Percentiles rank a stretch among this genome's conserved stretches.
These are phyloP conservation scores for Sinonovacula constricta DNA, from an alignment of 1,140 invertebrate species.

Conservation along the genomic window DNA sequence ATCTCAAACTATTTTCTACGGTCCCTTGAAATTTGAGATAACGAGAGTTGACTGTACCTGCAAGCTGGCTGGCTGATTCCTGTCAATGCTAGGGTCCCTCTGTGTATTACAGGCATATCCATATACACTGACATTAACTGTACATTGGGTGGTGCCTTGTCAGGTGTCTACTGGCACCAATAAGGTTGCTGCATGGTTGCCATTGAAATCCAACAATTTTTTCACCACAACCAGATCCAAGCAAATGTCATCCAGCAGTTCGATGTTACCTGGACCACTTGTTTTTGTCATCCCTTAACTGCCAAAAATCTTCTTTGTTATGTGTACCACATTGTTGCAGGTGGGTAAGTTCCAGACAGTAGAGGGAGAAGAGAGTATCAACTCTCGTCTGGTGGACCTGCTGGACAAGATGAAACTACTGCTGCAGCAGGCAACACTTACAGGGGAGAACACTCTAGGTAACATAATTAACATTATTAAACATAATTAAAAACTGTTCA, in stretches of 20 bases:
- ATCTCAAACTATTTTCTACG: too few relatives aligned
- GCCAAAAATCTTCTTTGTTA: too few relatives aligned
- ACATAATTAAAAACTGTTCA: too few relatives aligned
- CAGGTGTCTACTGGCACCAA: neutral
- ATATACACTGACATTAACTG: neutral
- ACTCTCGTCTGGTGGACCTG: conserved; percentile 68
- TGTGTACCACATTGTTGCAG: too few relatives aligned
- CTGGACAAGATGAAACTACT: conserved; percentile 73
- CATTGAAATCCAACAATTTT: neutral
- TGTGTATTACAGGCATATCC: too few relatives aligned
- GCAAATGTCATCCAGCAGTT: neutral
- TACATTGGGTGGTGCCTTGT: neutral
- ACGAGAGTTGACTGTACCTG: too few relatives aligned
- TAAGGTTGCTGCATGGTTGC: neutral
- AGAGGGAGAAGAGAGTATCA: conserved; percentile 72
- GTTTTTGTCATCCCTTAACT: neutral
- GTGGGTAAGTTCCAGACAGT: conserved; percentile 74
- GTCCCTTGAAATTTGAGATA: too few relatives aligned
- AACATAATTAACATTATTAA: too few relatives aligned
- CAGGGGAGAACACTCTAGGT: conserved; percentile 57
- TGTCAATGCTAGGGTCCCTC: too few relatives aligned
- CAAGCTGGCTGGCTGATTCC: too few relatives aligned
- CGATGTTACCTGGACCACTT: neutral
- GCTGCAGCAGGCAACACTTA: conserved; percentile 67
- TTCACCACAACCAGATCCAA: neutral